phyloP scores from a whole-genome alignment of 2,888 invertebrate genomes.

The Lumbricus terrestris region DNA sequence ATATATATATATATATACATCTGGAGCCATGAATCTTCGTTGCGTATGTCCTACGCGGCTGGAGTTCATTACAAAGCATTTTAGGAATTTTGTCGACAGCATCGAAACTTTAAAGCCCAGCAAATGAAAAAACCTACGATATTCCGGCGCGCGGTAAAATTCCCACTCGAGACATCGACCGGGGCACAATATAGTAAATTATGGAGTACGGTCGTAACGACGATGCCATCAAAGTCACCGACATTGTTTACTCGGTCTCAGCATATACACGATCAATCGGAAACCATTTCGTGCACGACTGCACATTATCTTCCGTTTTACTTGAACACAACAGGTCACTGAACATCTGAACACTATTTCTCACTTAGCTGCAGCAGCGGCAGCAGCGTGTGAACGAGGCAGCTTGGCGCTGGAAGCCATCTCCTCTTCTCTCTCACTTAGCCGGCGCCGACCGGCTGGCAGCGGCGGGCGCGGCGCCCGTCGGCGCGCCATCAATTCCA shows the following conservation, averaged over 20 bases:
- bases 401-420: not conserved
- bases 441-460: not conserved
- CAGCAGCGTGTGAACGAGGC: too few relatives aligned
- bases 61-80: not conserved
- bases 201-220: not conserved
- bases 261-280: not conserved
- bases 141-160: not conserved
- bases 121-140: not conserved
- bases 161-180: not conserved
- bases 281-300: not conserved
- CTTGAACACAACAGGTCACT: not conserved
- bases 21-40: not conserved
- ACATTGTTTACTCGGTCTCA: not conserved
- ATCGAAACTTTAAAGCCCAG: not conserved
- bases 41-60: not conserved
- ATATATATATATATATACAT: too few relatives aligned
- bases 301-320: too few relatives aligned
- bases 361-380: too few relatives aligned
- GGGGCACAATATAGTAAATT: not conserved
- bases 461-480: too few relatives aligned
- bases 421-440: too few relatives aligned
- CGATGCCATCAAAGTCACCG: not conserved
- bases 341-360: not conserved
- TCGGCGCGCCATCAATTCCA: not conserved
- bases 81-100: not conserved